Base-by-base conservation (phyloP, 64 coral and sea anemone genomes). In the Cladopsammia gracilis region DNA sequence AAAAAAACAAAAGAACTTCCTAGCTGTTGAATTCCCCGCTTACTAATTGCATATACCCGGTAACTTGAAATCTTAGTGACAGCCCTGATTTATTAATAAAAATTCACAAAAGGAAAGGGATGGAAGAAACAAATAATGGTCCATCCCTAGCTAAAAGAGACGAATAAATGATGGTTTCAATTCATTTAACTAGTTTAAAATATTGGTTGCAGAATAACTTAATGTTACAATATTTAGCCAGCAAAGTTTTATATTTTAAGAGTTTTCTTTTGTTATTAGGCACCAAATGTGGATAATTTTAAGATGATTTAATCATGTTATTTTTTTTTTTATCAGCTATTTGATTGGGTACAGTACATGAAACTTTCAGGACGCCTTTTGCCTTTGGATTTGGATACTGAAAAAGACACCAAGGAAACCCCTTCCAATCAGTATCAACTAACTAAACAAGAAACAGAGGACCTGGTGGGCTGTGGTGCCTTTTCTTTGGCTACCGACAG, bases 31-130 rank as follows among this genome's bases (percentile, higher is more conserved):
- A 34, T 34, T 34, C 34, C 34, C 34, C 34, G 34, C 34, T 34
- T 34, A 34, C 34, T 34, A 34, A 1, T 34, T 34, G 34, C 34
- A 34, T 34, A 34, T 34, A 34, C 34, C 34, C 34, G 34, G 34
- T 2, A 34, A 34, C 34, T 34, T 34, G 34, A 34, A 34, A 34
- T 34, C 34, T 2, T 34, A 1, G 34, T 34, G 34, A 34, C 34
- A 34, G 34, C 34, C 34, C 34, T 34, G 34, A 34, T 34, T 34
- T 56, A 56, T 56, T 56, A 65, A 65, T 65, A 12, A 65, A 65
- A 65, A 65, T 65, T 65, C 62, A 65, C 15, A 65, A 65, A 65
- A 65, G 62, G 62, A 65, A 65, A 65, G 62, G 62, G 62, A 65
- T 65, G 62, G 64, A 66, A 66, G 64, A 66, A 66, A 15, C 64